Evolutionary conservation across 37 sponge, comb jelly and placozoan species (phyloP), one percentile per base, ranked within the genome.

Genomic region (Chondrilla cf. caribensis): DNA sequence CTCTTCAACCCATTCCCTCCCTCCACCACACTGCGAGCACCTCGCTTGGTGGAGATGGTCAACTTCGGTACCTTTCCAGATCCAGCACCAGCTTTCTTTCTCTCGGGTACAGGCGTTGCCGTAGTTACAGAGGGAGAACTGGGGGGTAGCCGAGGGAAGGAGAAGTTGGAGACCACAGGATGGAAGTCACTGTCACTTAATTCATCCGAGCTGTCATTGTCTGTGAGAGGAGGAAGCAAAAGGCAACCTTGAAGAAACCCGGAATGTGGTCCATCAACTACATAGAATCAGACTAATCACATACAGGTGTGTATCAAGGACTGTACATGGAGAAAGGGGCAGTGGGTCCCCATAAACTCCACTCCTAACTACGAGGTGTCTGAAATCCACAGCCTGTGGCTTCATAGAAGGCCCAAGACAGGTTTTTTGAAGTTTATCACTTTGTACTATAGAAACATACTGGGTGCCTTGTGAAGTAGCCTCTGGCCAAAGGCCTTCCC

Each of bases 171-270:
- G 6, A 28, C 29, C 18, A 62, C 44, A 40, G 76, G 76, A 2
- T 43, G 76, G 25, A 73, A 38, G 24, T 73, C 76, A 38, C 21
- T 24, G 21, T 73, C 76, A 73, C 76, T 73, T 18, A 73, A 73
- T 11, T 39, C 76, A 40, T 73, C 76, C 2, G 40, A 38, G 76
- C 76, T 73, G 21, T 73, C 76, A 73, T 73, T 37, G 11, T 73
- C 76, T 73, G 25, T 43, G 40, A 25, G 1, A 67, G 29, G 35
- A 33, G 68, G 2, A 33, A 29, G 68, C 17, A n/a, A 67, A 17
- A 28, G 17, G 32, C 68, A 67, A 28, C 9, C 60, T 9, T 9
- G 22, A 59, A 59, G 60, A 59, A 59, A 59, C 60, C 60, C n/a
- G n/a, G n/a, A n/a, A n/a, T n/a, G n/a, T n/a, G n/a, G n/a, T n/a